These are phyloP conservation scores for Xestia xanthographa DNA, from an alignment of 2,888 invertebrate genomes.

Conservation along the genomic window DNA sequence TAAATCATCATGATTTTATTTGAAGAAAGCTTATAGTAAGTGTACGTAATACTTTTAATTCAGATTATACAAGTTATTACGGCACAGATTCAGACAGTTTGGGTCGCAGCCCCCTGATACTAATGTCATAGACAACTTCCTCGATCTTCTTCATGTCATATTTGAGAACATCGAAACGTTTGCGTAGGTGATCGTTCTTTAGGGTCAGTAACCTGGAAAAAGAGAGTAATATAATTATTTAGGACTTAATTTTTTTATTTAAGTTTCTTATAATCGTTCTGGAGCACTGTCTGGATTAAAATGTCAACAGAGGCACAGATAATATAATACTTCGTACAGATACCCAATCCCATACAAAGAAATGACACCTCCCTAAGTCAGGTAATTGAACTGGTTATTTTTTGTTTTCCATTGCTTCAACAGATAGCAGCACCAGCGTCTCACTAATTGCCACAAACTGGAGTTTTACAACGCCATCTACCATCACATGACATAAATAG, in stretches of 20 bases:
- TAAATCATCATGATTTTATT: constrained; percentile 22
- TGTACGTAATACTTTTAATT: constrained; percentile 17
- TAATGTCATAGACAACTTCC: constrained; percentile 97
- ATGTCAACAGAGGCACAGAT: neutral
- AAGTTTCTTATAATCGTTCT: neutral
- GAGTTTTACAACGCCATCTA: too few species aligned
- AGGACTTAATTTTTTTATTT: neutral
- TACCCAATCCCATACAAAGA: too few species aligned
- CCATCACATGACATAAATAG: too few species aligned
- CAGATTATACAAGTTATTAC: neutral
- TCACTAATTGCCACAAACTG: too few species aligned
- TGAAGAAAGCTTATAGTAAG: neutral
- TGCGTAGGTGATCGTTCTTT: constrained; percentile 96
- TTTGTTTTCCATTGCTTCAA: too few species aligned
- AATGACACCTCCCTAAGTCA: too few species aligned
- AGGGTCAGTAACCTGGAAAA: constrained; percentile 93
- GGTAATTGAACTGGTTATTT: too few species aligned
- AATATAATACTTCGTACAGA: too few species aligned
- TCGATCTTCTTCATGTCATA: constrained; percentile 98
- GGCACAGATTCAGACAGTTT: neutral
- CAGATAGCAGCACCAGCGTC: too few species aligned
- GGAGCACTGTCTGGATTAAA: neutral
- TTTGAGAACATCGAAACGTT: constrained; percentile 96
- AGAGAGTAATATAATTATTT: neutral
- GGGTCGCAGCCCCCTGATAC: constrained; percentile 93